Percentiles rank a stretch among this genome's conserved stretches.
Conservation (phyloP, 1,140 invertebrate genomes). For the Drosophila equinoxialis region DNA sequence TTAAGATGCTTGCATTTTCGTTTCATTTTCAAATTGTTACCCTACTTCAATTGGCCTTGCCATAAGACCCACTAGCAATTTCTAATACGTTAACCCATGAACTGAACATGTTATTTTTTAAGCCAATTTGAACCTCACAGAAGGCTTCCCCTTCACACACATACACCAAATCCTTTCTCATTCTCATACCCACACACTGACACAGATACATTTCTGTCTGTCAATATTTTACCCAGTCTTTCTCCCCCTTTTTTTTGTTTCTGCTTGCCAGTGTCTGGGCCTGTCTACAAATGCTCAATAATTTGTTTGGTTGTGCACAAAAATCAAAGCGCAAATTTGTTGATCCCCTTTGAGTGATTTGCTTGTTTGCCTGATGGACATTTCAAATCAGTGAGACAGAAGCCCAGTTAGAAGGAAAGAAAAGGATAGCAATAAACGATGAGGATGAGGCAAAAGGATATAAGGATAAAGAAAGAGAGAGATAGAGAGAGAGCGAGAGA, state of each 20-base stretch:
- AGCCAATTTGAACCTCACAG: constrained; percentile 47
- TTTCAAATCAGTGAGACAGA: constrained; percentile 42
- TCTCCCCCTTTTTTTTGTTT: neutral
- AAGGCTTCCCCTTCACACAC: constrained; percentile 43
- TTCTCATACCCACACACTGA: neutral
- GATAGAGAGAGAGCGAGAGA: neutral
- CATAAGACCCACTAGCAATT: constrained; percentile 8
- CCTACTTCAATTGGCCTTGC: neutral
- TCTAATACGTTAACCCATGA: constrained; percentile 7
- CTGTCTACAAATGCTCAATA: constrained; percentile 46
- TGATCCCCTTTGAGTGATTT: constrained; percentile 67
- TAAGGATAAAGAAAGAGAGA: neutral
- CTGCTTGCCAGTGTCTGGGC: neutral
- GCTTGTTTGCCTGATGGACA: constrained; percentile 49
- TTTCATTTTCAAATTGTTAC: neutral
- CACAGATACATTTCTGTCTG: constrained; percentile 21
- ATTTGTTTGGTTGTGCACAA: constrained; percentile 41
- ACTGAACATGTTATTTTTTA: constrained; percentile 46
- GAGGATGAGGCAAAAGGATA: neutral
- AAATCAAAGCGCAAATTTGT: constrained; percentile 54
- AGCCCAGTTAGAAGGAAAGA: neutral
- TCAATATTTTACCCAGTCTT: constrained; percentile 30
- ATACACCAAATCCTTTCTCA: neutral
- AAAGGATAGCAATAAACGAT: too few species aligned
- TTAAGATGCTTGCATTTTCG: neutral